Conservation (phyloP, 2,113 vertebrate species). For the Nerophis ophidion region DNA sequence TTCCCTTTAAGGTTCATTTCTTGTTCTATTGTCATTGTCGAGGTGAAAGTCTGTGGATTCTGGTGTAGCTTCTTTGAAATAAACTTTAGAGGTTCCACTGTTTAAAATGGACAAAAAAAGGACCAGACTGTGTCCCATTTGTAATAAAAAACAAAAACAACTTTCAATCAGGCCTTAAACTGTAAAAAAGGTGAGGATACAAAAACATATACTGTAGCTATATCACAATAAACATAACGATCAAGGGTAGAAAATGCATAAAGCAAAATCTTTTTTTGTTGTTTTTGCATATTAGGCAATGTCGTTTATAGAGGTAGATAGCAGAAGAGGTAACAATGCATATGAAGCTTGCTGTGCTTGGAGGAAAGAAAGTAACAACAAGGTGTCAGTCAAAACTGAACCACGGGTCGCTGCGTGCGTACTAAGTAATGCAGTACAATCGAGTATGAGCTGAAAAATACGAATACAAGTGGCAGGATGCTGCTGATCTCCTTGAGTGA, state of each 20-base stretch:
- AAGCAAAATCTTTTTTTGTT: constrained; percentile 60
- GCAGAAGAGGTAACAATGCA: constrained; percentile 63
- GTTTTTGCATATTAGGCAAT: constrained; percentile 63
- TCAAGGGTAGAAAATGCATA: constrained; percentile 63
- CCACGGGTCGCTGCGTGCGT: constrained; percentile 43
- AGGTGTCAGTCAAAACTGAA: constrained; percentile 36
- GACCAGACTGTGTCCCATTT: constrained; percentile 4
- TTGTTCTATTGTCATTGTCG: too few relatives aligned
- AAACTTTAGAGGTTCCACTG: constrained; percentile 3
- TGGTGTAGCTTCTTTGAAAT: neutral
- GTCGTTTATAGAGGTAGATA: constrained; percentile 72
- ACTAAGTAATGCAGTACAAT: constrained; percentile 39
- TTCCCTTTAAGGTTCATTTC: neutral
- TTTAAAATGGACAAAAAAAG: neutral
- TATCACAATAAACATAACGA: constrained; percentile 43
- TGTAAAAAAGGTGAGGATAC: constrained; percentile 26
- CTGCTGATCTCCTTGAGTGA: constrained; percentile 54
- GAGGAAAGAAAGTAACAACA: constrained; percentile 33
- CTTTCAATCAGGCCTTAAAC: constrained; percentile 15
- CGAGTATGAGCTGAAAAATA: constrained; percentile 48
- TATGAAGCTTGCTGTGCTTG: constrained; percentile 55
- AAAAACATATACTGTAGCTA: constrained; percentile 24
- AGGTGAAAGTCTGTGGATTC: too few relatives aligned
- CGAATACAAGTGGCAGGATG: constrained; percentile 58
- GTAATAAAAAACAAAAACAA: neutral